Evolutionary conservation across 2,888 invertebrate species (phyloP), one percentile per base, ranked within the genome.

Genomic region (Acleris holmiana): DNA sequence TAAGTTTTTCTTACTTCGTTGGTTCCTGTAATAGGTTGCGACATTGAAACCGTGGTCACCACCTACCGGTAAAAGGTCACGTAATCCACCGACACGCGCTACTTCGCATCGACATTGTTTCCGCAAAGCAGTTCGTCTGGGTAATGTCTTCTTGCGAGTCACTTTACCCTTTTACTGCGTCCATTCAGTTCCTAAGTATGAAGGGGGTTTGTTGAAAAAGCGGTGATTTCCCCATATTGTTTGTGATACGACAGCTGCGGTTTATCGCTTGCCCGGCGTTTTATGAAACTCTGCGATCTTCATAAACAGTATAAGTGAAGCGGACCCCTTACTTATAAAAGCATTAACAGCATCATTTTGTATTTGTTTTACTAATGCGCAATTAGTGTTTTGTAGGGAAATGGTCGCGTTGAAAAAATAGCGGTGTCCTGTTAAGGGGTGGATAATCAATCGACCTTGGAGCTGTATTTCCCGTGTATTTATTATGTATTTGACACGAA

Each of bases 271-370:
- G 71, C 73, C 65, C 67, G 71, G 69, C 75, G 70, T 73, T 83
- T 83, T 82, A 84, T 76, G 83, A 79, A 67, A 69, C 65, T 41
- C 67, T 71, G 76, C 71, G 73, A 76, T 79, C 75, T 80, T 80
- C 78, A 78, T 82, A 81, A 81, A 78, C 76, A 76, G 71, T 73
- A 72, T 73, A 68, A 71, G 71, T 67, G 67, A 59, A 66, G 66
- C 35, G 48, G 63, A 47, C 54, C 64, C 64, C 29, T n/a, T 65
- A 60, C 65, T 60, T 49, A 50, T 54, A 49, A 55, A 65, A 50
- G 54, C 59, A 65, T 65, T 55, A 65, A 55, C 29, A 29, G 59
- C 54, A 41, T 15, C 23, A 19, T 18, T 25, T 17, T 46, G 54
- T 49, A 35, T 29, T 1, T 21, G 25, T 49, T 47, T 53, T 62